Base-by-base conservation (phyloP, 2,797 vertebrate species). In the Myotis daubentonii region DNA sequence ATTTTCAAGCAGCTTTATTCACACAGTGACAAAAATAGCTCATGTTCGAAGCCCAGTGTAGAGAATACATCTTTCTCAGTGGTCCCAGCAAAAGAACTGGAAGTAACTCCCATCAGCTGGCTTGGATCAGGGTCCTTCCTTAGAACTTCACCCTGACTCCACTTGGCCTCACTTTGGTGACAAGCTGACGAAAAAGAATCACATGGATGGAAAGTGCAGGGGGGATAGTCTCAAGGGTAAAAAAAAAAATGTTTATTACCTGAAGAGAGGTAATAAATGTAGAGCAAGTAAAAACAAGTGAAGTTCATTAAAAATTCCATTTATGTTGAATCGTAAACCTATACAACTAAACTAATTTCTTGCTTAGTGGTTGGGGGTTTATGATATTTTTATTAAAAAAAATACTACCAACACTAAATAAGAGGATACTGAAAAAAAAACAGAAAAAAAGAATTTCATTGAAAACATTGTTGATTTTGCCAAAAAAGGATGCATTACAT, bases 391-490 rank as follows among this genome's bases (percentile, higher is more conserved):
- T 36, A 66, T 55, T 90, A 9, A 70, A 87, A 80, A 80, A 55
- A 49, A 82, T 74, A 36, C 3, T 51, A 85, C 25, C 11, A 75
- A 8, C 13, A 81, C 30, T 62, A 87, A 71, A 53, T 23, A 93
- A 89, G 20, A 82, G 16, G 33, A 86, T 41, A 65, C 20, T 66
- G 9, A 41, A 41, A 0, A 41, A 38, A 85, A 74, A 57, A 47
- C 20, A 25, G 11, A 72, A 72, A 33, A 93, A 12, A 38, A 86
- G 28, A 89, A 85, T 89, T 62, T 20, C 7, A 75, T 33, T 80
- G 30, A 89, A 86, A 83, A 85, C 82, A 93, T 78, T n/a, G 13
- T 76, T 70, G 16, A 33, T 47, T 92, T 93, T 80, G 47, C 68
- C 33, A 28, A 36, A 22, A 36, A 83, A 83, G n/a, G 30, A 30